phyloP scores from a whole-genome alignment of 2,113 vertebrate species.

The Plectropomus leopardus region DNA sequence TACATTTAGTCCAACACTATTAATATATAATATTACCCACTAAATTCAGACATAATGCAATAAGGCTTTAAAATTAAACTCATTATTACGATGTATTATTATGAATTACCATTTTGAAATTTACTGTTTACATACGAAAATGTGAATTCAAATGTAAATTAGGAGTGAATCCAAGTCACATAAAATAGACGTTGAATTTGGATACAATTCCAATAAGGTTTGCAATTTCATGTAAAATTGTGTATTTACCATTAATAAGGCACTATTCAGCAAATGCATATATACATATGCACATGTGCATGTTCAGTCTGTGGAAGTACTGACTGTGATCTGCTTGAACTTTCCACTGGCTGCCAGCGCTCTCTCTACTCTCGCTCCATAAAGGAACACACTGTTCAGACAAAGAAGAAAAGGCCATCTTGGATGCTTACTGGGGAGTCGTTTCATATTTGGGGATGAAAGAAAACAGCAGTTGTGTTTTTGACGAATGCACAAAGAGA shows the following conservation, averaged over 20 bases:
- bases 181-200: neutral
- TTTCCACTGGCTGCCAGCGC: conserved; percentile 11
- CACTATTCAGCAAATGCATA: neutral
- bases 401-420: conserved; percentile 19
- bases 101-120: neutral
- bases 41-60: neutral
- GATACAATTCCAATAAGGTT: neutral
- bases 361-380: conserved; percentile 21
- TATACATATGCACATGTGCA: neutral
- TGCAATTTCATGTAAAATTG: neutral
- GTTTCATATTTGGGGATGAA: conserved; percentile 17
- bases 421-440: neutral
- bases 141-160: neutral
- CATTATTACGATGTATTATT: neutral
- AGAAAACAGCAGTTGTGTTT: neutral
- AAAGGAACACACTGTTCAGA: conserved; percentile 36
- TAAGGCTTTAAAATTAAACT: neutral
- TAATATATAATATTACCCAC: neutral
- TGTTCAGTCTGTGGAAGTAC: neutral
- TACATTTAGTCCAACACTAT: neutral
- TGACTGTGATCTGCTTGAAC: conserved; percentile 18
- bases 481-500: neutral
- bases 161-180: neutral
- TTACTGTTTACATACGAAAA: neutral
- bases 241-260: neutral